Percentiles rank a stretch among this genome's conserved stretches.
Evolutionary conservation across 2,888 invertebrate species (phyloP).

Genomic region (Drosophila kambysellisi): DNA sequence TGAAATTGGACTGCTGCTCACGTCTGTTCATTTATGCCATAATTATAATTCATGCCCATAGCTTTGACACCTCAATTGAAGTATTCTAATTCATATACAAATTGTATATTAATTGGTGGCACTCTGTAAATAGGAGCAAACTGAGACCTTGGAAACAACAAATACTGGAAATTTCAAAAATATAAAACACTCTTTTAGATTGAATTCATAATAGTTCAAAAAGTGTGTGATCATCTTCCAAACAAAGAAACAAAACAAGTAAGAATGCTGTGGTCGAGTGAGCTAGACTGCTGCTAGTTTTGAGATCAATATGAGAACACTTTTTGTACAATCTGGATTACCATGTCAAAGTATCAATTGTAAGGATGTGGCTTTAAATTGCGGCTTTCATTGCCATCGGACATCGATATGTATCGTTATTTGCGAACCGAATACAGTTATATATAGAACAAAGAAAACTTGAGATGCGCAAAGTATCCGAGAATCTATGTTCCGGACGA

Average conservation of each 20-base stretch:
- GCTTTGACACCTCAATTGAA: background rate
- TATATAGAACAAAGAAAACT: background rate
- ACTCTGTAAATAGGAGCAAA: too few species aligned
- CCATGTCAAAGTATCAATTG: too few species aligned
- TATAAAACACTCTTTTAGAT: background rate
- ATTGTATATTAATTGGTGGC: background rate
- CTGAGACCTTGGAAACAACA: background rate
- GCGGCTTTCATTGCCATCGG: too few species aligned
- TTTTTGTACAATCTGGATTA: too few species aligned
- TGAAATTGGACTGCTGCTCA: background rate
- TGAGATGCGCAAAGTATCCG: background rate
- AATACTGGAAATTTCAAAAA: background rate
- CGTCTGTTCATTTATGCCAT: background rate
- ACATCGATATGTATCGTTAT: too few species aligned
- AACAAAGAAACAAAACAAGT: background rate
- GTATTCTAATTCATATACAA: background rate
- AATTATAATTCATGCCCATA: background rate
- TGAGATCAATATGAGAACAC: too few species aligned
- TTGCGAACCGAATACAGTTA: background rate
- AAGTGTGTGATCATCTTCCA: too few species aligned
- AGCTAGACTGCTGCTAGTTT: too few species aligned
- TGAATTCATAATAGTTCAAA: background rate
- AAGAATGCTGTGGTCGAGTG: too few species aligned
- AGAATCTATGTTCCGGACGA: background rate
- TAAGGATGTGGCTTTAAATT: background rate